phyloP scores from a whole-genome alignment of 2,888 invertebrate genomes.

The Crepidodera aurea region DNA sequence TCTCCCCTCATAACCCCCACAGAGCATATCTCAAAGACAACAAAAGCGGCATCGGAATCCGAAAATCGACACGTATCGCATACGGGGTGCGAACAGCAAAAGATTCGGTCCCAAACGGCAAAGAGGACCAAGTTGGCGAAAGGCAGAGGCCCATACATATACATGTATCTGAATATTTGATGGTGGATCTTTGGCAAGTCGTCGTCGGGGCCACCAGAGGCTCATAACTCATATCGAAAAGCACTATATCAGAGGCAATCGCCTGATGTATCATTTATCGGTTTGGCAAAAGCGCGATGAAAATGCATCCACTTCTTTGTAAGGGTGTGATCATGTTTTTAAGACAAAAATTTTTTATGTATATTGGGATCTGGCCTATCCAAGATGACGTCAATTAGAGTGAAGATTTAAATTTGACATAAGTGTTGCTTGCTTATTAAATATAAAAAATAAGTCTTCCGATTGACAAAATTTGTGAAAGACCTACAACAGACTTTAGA shows the following conservation, averaged over 20 bases:
- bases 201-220: constrained; percentile 59
- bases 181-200: constrained; percentile 60
- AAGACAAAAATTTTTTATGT: too few species aligned
- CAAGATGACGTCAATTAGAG: too few species aligned
- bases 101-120: constrained; percentile 12
- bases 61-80: constrained; percentile 24
- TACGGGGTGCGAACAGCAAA: constrained; percentile 27
- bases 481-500: too few species aligned
- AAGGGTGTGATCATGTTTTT: neutral
- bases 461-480: too few species aligned
- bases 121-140: neutral
- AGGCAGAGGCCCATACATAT: constrained; percentile 46
- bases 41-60: constrained; percentile 3
- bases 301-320: constrained; percentile 18
- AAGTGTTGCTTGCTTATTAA: too few species aligned
- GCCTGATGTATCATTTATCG: constrained; percentile 54
- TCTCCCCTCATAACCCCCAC: constrained; percentile 1
- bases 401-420: too few species aligned
- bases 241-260: constrained; percentile 60
- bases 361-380: too few species aligned
- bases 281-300: constrained; percentile 39
- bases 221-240: constrained; percentile 62
- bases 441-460: too few species aligned
- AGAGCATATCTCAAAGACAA: constrained; percentile 5
- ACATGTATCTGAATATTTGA: constrained; percentile 58